Evolutionary conservation across 2,888 invertebrate species (phyloP).

Genomic region (Aricia artaxerxes): DNA sequence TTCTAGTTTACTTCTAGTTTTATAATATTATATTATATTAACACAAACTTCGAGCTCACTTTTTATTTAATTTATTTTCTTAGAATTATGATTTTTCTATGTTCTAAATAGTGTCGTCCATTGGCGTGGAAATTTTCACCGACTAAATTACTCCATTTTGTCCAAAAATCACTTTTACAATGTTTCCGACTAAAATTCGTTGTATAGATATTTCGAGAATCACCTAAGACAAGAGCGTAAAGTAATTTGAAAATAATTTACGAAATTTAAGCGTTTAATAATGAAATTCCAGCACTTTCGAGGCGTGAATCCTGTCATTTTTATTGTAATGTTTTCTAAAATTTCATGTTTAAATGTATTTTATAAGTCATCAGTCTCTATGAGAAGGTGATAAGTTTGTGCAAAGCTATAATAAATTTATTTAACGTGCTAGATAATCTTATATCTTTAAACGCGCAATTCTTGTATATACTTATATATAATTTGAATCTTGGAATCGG

Average conservation of each 20-base stretch:
- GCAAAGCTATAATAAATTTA: background rate
- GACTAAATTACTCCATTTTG: too few species aligned
- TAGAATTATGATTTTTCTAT: too few species aligned
- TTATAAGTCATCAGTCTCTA: background rate
- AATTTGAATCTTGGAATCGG: too few species aligned
- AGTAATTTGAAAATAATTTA: background rate
- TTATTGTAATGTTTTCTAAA: background rate
- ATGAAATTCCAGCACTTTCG: background rate
- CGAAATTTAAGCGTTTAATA: background rate
- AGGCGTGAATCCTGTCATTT: background rate
- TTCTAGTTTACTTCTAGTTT: too few species aligned
- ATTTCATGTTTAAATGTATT: background rate
- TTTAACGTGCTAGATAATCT: too few species aligned
- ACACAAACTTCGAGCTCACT: too few species aligned
- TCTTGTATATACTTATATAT: too few species aligned
- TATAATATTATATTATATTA: too few species aligned
- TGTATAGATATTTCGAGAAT: background rate
- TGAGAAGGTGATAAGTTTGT: background rate
- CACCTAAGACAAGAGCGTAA: slow-evolving; percentile 3
- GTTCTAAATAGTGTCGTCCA: too few species aligned
- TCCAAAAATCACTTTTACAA: background rate
- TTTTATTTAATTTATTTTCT: too few species aligned
- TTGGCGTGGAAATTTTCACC: too few species aligned
- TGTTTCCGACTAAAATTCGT: background rate
- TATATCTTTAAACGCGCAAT: too few species aligned